Evolutionary conservation across 2,797 vertebrate species (phyloP), one percentile per base, ranked within the genome.

Genomic region (Silurus lanzhouensis): DNA sequence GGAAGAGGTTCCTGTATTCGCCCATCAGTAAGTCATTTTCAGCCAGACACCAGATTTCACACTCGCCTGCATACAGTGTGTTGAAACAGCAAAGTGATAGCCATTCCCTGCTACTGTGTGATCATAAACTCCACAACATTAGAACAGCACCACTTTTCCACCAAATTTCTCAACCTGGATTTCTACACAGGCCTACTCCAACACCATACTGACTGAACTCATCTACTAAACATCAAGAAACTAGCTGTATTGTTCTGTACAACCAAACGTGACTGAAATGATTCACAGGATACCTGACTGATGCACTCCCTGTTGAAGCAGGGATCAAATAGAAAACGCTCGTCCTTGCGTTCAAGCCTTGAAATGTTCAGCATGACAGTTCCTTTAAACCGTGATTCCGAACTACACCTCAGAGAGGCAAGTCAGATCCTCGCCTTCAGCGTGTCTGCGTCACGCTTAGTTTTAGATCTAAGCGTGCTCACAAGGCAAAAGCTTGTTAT

Each of bases 11-110:
- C 71, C 78, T 68, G 67, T 76, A 12, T 25, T 68, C n/a, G 25
- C 52, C 60, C 76, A 86, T 83, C 83, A 63, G 66, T 4, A 66
- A 75, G 85, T 88, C 83, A 87, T 90, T 89, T 85, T 86, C 87
- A 88, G 76, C 66, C 85, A 46, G 70, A 60, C 89, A 82, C 31
- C 76, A 87, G 87, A 87, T 82, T 90, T 90, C 89, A 88, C 89
- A 90, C 87, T 60, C 82, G 55, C 86, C 46, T 72, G 60, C 52
- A 25, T 76, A 52, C 22, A 22, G 25, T 52, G 48, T 52, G 61
- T 66, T 66, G 66, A 66, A 64, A 64, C n/a, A 14, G 31, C 57
- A 61, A 8, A n/a, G 22, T 25, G 4, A 25, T 48, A 64, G 60
- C 15, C 38, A 48, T 63, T 48, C 60, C 12, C 12, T 60, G 19